A percentile compares a stretch with the other conserved stretches of the same genome.
Evolutionary conservation across 2,113 vertebrate species (phyloP).

Genomic region (Lucifuga dentata): DNA sequence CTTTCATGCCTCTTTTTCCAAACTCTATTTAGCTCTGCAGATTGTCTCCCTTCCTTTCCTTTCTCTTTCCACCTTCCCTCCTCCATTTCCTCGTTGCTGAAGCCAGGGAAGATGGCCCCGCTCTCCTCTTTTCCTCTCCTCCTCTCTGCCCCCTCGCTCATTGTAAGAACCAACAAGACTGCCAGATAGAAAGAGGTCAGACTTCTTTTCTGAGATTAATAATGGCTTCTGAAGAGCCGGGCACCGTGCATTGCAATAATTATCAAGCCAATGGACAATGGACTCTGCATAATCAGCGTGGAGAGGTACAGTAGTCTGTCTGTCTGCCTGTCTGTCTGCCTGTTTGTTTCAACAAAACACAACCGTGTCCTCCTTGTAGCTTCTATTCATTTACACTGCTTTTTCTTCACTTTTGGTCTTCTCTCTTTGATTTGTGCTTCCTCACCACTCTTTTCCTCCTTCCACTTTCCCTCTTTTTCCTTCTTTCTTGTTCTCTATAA

Average conservation of each 20-base stretch:
- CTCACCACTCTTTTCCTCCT: conserved; percentile 5
- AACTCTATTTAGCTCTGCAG: conserved; percentile 13
- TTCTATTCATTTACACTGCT: conserved; percentile 50
- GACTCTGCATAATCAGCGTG: conserved; percentile 73
- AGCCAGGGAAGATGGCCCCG: conserved; percentile 11
- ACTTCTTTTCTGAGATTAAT: conserved; percentile 72
- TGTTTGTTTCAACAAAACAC: conserved; percentile 55
- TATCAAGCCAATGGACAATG: conserved; percentile 69
- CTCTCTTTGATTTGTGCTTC: background rate
- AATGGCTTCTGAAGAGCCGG: conserved; percentile 74
- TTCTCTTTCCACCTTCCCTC: conserved; percentile 38
- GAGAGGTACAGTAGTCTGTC: conserved; percentile 54
- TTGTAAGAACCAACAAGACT: conserved; percentile 70
- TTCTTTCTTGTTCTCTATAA: too few species aligned
- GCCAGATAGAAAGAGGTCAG: conserved; percentile 74
- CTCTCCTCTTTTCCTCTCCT: background rate
- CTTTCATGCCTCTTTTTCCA: background rate
- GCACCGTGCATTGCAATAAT: conserved; percentile 70
- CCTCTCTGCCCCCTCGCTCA: conserved; percentile 34
- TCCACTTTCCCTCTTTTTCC: too few species aligned
- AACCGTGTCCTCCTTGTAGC: conserved; percentile 57
- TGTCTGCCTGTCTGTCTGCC: conserved; percentile 27
- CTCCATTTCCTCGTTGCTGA: conserved; percentile 20
- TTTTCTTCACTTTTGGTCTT: conserved; percentile 56
- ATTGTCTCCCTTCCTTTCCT: background rate